Conservation (phyloP, 2,113 vertebrate genomes). For the Ciconia maguari region DNA sequence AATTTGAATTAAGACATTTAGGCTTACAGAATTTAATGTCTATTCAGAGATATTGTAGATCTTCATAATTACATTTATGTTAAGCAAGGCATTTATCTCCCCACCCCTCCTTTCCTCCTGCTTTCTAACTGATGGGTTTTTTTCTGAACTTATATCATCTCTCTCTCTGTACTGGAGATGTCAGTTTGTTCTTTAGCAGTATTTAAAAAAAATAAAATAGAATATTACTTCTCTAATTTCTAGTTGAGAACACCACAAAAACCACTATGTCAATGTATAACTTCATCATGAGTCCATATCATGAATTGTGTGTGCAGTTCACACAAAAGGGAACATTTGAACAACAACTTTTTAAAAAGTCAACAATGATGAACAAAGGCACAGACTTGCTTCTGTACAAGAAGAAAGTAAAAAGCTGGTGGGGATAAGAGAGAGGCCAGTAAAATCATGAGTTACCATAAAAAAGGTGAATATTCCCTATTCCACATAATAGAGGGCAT, state of each 20-base stretch:
- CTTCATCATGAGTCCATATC: background rate
- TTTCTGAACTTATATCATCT: background rate
- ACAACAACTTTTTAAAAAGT: background rate
- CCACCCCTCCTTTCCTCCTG: fast-evolving
- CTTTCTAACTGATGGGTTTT: background rate
- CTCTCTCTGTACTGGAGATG: background rate
- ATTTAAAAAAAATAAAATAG: background rate
- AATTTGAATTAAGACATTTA: background rate
- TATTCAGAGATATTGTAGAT: background rate
- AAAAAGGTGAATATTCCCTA: background rate
- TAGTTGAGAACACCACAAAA: background rate
- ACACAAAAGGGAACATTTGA: background rate
- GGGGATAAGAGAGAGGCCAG: background rate
- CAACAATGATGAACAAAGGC: background rate
- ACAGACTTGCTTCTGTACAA: background rate
- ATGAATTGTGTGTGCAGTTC: background rate
- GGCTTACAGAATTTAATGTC: background rate
- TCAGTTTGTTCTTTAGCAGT: background rate
- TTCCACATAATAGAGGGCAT: background rate
- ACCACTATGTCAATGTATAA: background rate
- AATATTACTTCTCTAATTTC: background rate
- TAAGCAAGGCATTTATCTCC: background rate
- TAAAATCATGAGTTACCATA: background rate
- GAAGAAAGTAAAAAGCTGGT: background rate
- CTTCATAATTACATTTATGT: background rate